Base-by-base conservation (phyloP, 2,113 vertebrate genomes). In the Tyto alba region DNA sequence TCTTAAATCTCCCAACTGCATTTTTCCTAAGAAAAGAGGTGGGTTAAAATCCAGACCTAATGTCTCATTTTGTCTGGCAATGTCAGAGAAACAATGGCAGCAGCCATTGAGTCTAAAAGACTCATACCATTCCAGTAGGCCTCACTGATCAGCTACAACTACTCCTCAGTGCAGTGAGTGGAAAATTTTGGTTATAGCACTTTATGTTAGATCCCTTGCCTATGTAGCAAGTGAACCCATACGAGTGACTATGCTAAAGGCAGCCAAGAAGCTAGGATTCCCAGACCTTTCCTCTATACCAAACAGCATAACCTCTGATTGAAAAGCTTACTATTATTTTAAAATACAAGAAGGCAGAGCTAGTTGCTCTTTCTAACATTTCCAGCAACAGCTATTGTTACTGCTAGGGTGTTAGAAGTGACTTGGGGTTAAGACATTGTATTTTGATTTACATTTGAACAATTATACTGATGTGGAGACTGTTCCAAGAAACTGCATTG, bases 41-140 rank as follows among this genome's bases (percentile, higher is more conserved):
- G 38, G 64, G 89, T 95, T 93, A 95, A 89, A 87, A 92, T 82
- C 68, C 53, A 90, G 89, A 68, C 48, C 73, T 86, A 78, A 91
- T 18, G 41, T 73, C 52, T 91, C 86, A 68, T 82, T 90, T 83
- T 90, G 76, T 89, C 88, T 94, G 73, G 32, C 36, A 53, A 76
- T 22, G 43, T 56, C 32, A 72, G 32, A 87, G 86, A 64, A 92
- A 85, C 59, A 80, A 40, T 3, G 34, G 76, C 66, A 77, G 18
- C 41, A 93, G 48, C 27, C 34, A 47, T 1, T 10, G 53, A 68
- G 47, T 71, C 60, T 85, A 11, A 67, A 86, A 74, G 68, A 45
- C 48, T 75, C 34, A 11, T 9, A 32, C 20, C 18, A 10, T 77
- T 90, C 52, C 43, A 43, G 29, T 10, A 83, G 75, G n/a, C 34